phyloP scores from a whole-genome alignment of 2,113 vertebrate species.

The Indicator indicator region DNA sequence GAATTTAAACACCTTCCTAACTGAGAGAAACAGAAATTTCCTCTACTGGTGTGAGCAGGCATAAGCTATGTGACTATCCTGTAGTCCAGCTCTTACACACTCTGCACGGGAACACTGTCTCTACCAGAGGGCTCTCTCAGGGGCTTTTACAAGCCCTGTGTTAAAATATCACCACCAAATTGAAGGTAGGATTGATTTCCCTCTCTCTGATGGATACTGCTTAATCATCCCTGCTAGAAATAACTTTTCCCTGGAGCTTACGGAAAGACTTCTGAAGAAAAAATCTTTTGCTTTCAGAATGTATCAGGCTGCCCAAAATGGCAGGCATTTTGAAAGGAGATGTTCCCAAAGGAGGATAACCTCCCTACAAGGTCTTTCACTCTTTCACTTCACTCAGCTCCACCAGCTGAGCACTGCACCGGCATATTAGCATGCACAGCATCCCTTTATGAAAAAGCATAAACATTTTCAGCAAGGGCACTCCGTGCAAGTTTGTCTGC shows the following conservation, averaged over 20 bases:
- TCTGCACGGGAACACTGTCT: background rate
- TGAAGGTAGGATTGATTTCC: background rate
- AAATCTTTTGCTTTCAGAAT: background rate
- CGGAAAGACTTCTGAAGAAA: background rate
- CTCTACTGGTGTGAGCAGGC: background rate
- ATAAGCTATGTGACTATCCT: background rate
- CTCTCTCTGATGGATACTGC: background rate
- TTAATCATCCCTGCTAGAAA: constrained; percentile 40
- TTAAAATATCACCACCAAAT: background rate
- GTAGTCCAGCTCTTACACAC: background rate
- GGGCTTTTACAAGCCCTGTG: background rate
- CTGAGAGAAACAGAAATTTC: background rate
- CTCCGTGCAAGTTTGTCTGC: background rate
- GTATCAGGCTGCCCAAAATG: background rate
- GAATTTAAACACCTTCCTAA: constrained; percentile 39
- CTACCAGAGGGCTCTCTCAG: background rate
- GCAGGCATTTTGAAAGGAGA: constrained; percentile 8
- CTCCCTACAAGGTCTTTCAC: constrained; percentile 49
- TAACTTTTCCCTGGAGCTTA: constrained; percentile 3
- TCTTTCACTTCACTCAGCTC: background rate
- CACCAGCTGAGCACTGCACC: background rate
- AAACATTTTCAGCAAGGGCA: constrained; percentile 60
- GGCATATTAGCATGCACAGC: constrained; percentile 48
- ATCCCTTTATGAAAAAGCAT: constrained; percentile 26
- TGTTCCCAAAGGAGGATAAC: constrained; percentile 33